Percentiles rank a stretch among this genome's conserved stretches.
These are phyloP conservation scores for Perca fluviatilis DNA, from an alignment of 2,113 vertebrate genomes.

Conservation along the genomic window DNA sequence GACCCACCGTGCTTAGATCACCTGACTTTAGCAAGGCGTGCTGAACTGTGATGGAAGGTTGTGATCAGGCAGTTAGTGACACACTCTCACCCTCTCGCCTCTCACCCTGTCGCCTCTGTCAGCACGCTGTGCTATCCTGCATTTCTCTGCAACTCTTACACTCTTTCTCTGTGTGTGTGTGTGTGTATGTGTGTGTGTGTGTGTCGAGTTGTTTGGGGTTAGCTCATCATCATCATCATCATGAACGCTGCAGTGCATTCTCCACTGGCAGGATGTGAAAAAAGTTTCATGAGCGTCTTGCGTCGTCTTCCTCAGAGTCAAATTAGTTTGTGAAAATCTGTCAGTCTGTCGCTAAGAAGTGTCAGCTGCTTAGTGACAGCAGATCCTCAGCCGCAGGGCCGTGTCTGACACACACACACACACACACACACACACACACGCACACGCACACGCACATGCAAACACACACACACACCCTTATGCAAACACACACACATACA, in stretches of 20 bases:
- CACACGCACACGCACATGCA: conserved; percentile 28
- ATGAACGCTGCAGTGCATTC: not conserved
- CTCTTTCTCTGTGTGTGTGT: not conserved
- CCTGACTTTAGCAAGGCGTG: not conserved
- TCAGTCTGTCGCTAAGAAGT: conserved; percentile 73
- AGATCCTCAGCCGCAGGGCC: conserved; percentile 74
- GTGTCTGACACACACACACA: conserved; percentile 59
- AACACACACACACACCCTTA: conserved; percentile 31
- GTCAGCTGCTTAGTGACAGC: conserved; percentile 81
- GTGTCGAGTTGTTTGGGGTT: not conserved
- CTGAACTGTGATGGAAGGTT: not conserved
- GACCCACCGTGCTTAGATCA: not conserved
- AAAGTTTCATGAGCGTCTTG: conserved; percentile 59
- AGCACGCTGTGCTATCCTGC: not conserved
- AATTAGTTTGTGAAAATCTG: conserved; percentile 76
- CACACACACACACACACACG: conserved; percentile 51
- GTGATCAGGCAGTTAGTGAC: not conserved
- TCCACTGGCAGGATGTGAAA: conserved; percentile 42
- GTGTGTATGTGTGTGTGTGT: not conserved
- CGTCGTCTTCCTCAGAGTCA: conserved; percentile 64
- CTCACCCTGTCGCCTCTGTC: too few species aligned
- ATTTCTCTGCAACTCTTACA: not conserved
- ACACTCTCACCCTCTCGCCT: not conserved
- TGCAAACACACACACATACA: conserved; percentile 31
- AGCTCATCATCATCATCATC: not conserved